Conservation (phyloP, 2,888 invertebrate species). For the Sclerodermus sp. region DNA sequence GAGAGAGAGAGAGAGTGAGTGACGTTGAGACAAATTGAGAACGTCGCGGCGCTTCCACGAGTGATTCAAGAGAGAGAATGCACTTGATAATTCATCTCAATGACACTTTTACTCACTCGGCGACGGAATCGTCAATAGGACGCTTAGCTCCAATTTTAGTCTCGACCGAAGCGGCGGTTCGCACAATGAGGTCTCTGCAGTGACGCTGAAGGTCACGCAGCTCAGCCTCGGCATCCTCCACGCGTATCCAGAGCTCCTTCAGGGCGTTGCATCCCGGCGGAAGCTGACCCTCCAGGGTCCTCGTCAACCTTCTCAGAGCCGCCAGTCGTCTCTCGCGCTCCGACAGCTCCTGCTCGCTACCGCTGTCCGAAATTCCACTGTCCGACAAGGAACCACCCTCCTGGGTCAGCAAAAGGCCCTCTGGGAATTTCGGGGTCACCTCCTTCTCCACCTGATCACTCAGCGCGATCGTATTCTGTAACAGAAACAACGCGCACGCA, state of each 20-base stretch:
- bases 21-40: too few relatives aligned
- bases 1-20: too few relatives aligned
- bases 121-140: too few relatives aligned
- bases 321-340: slow-evolving; percentile 70
- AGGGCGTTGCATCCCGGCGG: slow-evolving; percentile 70
- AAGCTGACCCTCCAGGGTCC: slow-evolving; percentile 69
- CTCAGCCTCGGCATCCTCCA: slow-evolving; percentile 73
- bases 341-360: slow-evolving; percentile 68
- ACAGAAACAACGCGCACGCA: too few relatives aligned
- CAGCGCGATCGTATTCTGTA: not conserved
- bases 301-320: slow-evolving; percentile 69
- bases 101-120: too few relatives aligned
- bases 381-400: slow-evolving; percentile 73
- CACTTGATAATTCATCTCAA: too few relatives aligned
- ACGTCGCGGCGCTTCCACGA: too few relatives aligned
- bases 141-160: slow-evolving; percentile 19
- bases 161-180: slow-evolving; percentile 61
- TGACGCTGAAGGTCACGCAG: slow-evolving; percentile 70
- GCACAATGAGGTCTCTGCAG: slow-evolving; percentile 68
- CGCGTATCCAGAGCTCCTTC: slow-evolving; percentile 68
- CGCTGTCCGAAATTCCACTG: slow-evolving; percentile 79
- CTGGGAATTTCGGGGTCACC: slow-evolving; percentile 36
- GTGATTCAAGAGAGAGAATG: too few relatives aligned
- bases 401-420: slow-evolving; percentile 40
- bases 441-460: slow-evolving; percentile 21